Conservation (phyloP, 35 echinoderm and acorn worm species). For the Heliocidaris tuberculata region DNA sequence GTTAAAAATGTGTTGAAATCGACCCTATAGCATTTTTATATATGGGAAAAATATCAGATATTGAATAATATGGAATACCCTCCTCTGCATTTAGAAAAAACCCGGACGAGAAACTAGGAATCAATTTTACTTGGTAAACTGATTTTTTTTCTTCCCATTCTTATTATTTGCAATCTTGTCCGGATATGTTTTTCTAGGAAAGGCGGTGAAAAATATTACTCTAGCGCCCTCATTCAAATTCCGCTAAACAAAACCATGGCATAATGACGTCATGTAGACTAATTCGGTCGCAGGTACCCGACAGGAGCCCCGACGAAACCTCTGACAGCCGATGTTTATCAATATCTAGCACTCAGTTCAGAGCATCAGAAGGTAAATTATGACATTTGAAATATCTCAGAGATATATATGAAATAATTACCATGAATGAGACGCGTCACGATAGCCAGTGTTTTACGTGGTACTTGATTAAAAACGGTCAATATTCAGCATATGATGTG, state of each 20-base stretch:
- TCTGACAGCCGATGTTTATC: conserved; percentile 40
- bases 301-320: background rate
- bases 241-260: conserved; percentile 29
- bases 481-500: conserved; percentile 20
- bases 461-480: background rate
- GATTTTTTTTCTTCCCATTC: too few relatives aligned
- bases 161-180: too few relatives aligned
- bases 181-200: background rate
- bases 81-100: too few relatives aligned
- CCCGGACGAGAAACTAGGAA: too few relatives aligned
- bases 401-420: background rate
- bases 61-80: too few relatives aligned
- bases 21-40: too few relatives aligned
- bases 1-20: too few relatives aligned
- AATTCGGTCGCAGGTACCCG: conserved; percentile 39
- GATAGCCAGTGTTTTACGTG: background rate
- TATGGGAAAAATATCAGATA: too few relatives aligned
- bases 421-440: background rate
- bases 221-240: conserved; percentile 30
- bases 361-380: conserved; percentile 22
- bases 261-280: conserved; percentile 44
- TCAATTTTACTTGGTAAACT: too few relatives aligned
- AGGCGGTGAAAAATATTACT: background rate
- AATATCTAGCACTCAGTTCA: conserved; percentile 1
- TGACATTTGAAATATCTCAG: background rate